Conservation (phyloP, 2,888 invertebrate genomes). For the Hirudinaria manillensis region DNA sequence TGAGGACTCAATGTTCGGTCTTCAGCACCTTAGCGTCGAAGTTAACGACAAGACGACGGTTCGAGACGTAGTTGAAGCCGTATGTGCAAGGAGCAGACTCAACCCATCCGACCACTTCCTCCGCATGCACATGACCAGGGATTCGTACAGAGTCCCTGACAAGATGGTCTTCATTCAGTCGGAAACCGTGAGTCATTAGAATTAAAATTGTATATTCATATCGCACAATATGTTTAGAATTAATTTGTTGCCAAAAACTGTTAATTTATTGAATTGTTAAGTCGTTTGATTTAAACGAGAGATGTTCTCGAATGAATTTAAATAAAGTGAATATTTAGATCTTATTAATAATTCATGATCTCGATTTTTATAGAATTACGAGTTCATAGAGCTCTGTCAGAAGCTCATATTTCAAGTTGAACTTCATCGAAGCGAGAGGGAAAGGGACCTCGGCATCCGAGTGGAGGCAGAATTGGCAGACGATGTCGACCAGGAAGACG, state of each 20-base stretch:
- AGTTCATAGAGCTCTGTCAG: slow-evolving; percentile 77
- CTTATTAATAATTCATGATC: neutral
- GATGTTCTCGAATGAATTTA: neutral
- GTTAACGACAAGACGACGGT: slow-evolving; percentile 65
- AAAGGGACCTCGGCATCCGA: slow-evolving; percentile 95
- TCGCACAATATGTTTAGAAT: neutral
- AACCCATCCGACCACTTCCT: slow-evolving; percentile 93
- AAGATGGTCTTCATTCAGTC: slow-evolving; percentile 88
- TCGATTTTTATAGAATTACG: slow-evolving; percentile 47
- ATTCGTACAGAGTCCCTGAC: slow-evolving; percentile 91
- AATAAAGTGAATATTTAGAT: neutral
- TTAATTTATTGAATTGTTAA: neutral
- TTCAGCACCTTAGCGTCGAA: slow-evolving; percentile 29
- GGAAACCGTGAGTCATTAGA: slow-evolving; percentile 46
- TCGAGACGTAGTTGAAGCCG: slow-evolving; percentile 85
- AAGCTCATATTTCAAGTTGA: slow-evolving; percentile 95
- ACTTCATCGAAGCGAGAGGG: slow-evolving; percentile 77
- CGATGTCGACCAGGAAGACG: slow-evolving; percentile 84
- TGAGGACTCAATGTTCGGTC: no score
- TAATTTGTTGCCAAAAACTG: neutral
- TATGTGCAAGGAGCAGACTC: slow-evolving; percentile 82
- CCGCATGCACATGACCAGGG: slow-evolving; percentile 72
- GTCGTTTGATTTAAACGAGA: neutral
- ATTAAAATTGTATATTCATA: neutral
- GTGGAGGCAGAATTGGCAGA: slow-evolving; percentile 94